A percentile compares a stretch with the other conserved stretches of the same genome.
These are phyloP conservation scores for Barnardius zonarius DNA, from an alignment of 2,113 vertebrate genomes.

Conservation along the genomic window DNA sequence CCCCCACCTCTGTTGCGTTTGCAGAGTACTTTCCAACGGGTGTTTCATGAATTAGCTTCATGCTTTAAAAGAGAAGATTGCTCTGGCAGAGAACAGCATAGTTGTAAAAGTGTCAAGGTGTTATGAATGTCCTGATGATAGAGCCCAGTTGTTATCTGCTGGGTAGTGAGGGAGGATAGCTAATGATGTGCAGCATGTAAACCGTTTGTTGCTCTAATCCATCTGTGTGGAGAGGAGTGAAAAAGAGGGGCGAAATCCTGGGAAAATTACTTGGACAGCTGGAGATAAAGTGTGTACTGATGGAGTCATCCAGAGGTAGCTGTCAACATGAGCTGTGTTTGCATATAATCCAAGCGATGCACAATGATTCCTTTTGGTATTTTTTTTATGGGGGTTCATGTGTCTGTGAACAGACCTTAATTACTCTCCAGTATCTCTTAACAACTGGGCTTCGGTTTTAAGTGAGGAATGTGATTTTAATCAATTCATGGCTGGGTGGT, in stretches of 20 bases:
- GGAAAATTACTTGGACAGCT: conserved; percentile 63
- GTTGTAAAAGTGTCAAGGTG: conserved; percentile 78
- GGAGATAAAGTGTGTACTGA: conserved; percentile 66
- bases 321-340: conserved; percentile 67
- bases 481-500: conserved; percentile 13
- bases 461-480: conserved; percentile 57
- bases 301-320: conserved; percentile 63
- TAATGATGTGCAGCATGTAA: conserved; percentile 75
- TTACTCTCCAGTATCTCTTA: background rate
- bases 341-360: conserved; percentile 56
- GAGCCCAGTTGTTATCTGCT: conserved; percentile 71
- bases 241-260: conserved; percentile 48
- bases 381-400: conserved; percentile 3
- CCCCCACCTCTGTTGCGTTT: conserved; percentile 15
- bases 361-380: conserved; percentile 3
- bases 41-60: conserved; percentile 60
- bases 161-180: conserved; percentile 77
- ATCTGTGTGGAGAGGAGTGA: conserved; percentile 62
- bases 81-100: conserved; percentile 63
- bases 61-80: conserved; percentile 56
- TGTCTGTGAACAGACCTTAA: background rate
- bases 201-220: conserved; percentile 69
- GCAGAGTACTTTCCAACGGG: conserved; percentile 27
- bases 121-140: conserved; percentile 72
- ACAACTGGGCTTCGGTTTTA: background rate